Evolutionary conservation across 2,113 vertebrate species (phyloP).

Genomic region (Pontoporia blainvillei): DNA sequence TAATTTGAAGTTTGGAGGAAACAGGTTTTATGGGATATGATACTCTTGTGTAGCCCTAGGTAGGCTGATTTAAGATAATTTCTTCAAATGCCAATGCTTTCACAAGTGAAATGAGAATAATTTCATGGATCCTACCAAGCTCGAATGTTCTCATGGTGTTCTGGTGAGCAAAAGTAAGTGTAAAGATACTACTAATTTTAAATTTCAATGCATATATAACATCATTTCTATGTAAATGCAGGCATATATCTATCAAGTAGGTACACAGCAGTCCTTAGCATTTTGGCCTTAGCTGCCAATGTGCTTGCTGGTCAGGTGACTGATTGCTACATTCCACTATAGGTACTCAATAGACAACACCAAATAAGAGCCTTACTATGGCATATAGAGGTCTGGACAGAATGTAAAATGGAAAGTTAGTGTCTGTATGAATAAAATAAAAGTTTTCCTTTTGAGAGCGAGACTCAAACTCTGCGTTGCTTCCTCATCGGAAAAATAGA

Average conservation of each 20-base stretch:
- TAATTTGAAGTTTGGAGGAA: neutral
- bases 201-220: neutral
- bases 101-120: neutral
- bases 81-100: neutral
- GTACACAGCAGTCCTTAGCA: neutral
- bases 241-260: no score
- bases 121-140: neutral
- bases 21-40: neutral
- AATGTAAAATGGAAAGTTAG: neutral
- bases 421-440: neutral
- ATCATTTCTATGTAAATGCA: neutral
- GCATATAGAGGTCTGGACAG: neutral
- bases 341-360: neutral
- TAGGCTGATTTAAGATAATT: neutral
- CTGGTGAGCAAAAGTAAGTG: neutral
- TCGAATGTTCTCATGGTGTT: neutral
- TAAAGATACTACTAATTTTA: neutral
- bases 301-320: neutral
- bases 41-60: neutral
- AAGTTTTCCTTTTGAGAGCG: neutral
- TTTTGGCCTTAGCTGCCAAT: neutral
- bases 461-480: neutral
- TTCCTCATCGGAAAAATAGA: neutral
- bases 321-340: neutral
- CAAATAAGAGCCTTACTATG: neutral